Evolutionary conservation across 2,113 vertebrate genomes (phyloP).

Genomic region (Psammodynastes pulverulentus): DNA sequence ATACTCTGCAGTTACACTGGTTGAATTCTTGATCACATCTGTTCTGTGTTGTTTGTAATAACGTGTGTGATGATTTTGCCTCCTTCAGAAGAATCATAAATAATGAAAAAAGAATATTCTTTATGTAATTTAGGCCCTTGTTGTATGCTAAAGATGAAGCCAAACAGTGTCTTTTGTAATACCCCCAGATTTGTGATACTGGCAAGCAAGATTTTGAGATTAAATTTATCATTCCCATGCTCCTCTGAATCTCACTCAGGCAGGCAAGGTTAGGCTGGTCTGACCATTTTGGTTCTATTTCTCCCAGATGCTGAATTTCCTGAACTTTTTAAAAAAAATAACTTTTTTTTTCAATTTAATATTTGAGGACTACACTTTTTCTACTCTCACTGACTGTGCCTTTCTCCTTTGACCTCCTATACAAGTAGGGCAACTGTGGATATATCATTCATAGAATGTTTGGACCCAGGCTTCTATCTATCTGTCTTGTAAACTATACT

Average conservation of each 20-base stretch:
- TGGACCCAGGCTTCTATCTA: background rate
- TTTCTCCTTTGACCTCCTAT: background rate
- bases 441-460: background rate
- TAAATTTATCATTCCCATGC: background rate
- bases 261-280: background rate
- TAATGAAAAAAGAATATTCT: background rate
- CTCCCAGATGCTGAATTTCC: background rate
- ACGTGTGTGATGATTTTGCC: background rate
- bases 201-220: too few species aligned
- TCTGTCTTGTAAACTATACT: background rate
- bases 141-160: background rate
- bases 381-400: background rate
- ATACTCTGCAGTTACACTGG: background rate
- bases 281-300: background rate
- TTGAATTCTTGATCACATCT: background rate
- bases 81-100: background rate
- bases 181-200: background rate
- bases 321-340: background rate
- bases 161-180: background rate
- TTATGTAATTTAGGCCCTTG: background rate
- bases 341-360: background rate
- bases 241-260: background rate
- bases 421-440: background rate
- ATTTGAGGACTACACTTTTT: background rate
- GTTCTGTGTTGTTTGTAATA: background rate